Conservation (phyloP, 2,888 invertebrate genomes). For the Axea sp. region DNA sequence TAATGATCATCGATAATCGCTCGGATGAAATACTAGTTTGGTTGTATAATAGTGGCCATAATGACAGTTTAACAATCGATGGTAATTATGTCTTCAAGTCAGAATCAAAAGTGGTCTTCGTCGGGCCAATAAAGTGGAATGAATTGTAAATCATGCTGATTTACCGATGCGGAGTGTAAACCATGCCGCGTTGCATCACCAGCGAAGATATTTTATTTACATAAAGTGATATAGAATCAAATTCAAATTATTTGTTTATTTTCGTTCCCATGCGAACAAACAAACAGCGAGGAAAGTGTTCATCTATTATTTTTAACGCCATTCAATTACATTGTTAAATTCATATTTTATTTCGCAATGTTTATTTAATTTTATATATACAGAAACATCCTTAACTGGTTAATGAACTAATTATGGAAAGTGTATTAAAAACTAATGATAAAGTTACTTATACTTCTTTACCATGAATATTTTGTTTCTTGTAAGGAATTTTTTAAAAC, state of each 20-base stretch:
- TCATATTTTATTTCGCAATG: too few relatives aligned
- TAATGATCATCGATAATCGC: slow-evolving; percentile 21
- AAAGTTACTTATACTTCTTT: too few relatives aligned
- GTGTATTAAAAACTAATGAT: too few relatives aligned
- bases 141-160: slow-evolving; percentile 50
- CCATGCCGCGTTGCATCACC: slow-evolving; percentile 36
- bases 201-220: slow-evolving; percentile 15
- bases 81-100: slow-evolving; percentile 49
- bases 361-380: too few relatives aligned
- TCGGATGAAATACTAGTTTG: slow-evolving; percentile 23
- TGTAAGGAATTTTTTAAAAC: too few relatives aligned
- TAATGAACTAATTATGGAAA: too few relatives aligned
- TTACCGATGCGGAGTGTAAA: slow-evolving; percentile 35
- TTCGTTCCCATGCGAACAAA: too few relatives aligned
- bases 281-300: too few relatives aligned
- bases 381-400: too few relatives aligned
- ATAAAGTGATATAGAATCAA: slow-evolving; percentile 11
- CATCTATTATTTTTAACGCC: too few relatives aligned
- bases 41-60: slow-evolving; percentile 47
- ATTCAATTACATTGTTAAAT: too few relatives aligned
- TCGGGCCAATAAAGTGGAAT: slow-evolving; percentile 27
- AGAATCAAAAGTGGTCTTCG: slow-evolving; percentile 25
- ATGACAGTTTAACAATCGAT: slow-evolving; percentile 53
- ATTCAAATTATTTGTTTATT: slow-evolving; percentile 30
- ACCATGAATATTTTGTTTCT: too few relatives aligned